Evolutionary conservation across 2,888 invertebrate species (phyloP).

Genomic region (Coelopa pilipes): DNA sequence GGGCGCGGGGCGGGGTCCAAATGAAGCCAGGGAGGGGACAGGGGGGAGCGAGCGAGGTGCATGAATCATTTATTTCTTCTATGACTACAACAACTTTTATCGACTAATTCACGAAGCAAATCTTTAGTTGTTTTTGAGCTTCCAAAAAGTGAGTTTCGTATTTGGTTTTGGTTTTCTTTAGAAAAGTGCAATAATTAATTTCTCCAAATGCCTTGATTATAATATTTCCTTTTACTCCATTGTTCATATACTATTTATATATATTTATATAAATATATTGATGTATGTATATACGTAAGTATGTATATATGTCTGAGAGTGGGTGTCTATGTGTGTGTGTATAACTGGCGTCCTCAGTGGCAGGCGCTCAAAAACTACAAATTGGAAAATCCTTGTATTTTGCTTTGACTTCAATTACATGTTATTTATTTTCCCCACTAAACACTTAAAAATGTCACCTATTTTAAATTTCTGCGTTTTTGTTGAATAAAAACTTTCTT

Average conservation of each 20-base stretch:
- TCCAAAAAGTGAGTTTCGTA: constrained; percentile 19
- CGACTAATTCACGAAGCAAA: not conserved
- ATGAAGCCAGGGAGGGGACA: too few relatives aligned
- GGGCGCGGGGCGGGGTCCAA: too few relatives aligned
- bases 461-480: not conserved
- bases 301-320: not conserved
- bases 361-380: too few relatives aligned
- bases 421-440: not conserved
- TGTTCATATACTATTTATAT: not conserved
- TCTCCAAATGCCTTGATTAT: constrained; percentile 3
- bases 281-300: not conserved
- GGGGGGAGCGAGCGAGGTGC: too few relatives aligned
- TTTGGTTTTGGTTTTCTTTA: constrained; percentile 10
- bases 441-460: not conserved
- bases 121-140: not conserved
- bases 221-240: not conserved
- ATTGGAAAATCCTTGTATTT: too few relatives aligned
- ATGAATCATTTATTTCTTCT: not conserved
- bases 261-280: not conserved
- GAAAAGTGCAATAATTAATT: constrained; percentile 29
- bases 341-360: not conserved
- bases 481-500: not conserved
- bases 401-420: not conserved
- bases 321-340: not conserved
- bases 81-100: constrained; percentile 12